Conservation (phyloP, 2,888 invertebrate genomes). For the Lasioglossum pauxillum region DNA sequence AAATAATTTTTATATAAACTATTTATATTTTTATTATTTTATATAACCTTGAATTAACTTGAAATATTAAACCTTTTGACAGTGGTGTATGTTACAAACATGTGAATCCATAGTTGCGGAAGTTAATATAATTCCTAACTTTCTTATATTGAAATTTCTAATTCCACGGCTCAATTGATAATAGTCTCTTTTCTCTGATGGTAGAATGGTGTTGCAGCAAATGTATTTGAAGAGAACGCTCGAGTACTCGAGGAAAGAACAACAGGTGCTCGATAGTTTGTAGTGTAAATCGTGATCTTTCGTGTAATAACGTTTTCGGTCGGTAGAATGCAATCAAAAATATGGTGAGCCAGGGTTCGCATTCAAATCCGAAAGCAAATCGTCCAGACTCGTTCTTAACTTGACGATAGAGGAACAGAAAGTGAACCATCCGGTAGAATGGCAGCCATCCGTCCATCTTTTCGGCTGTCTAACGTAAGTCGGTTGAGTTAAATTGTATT, state of each 20-base stretch:
- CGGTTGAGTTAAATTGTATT: not conserved
- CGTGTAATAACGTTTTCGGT: conserved; percentile 37
- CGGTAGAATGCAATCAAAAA: conserved; percentile 49
- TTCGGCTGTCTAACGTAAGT: conserved; percentile 72
- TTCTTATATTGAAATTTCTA: not conserved
- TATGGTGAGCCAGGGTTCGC: conserved; percentile 68
- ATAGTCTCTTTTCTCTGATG: not conserved
- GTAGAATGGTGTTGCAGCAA: not conserved
- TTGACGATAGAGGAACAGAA: conserved; percentile 18
- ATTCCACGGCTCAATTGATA: not conserved
- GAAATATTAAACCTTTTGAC: not conserved
- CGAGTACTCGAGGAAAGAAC: not conserved
- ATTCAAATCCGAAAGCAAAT: conserved; percentile 58
- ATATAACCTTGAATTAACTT: not conserved
- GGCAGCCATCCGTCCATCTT: conserved; percentile 81
- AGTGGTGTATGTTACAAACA: not conserved
- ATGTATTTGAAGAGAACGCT: not conserved
- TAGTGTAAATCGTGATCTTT: conserved; percentile 26
- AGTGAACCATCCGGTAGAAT: conserved; percentile 44
- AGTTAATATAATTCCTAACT: not conserved
- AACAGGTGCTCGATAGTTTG: not conserved
- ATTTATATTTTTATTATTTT: too few species aligned
- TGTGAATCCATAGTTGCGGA: not conserved
- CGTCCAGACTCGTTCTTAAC: conserved; percentile 69
- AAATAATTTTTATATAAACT: too few species aligned